Evolutionary conservation across 2,888 invertebrate species (phyloP), one percentile per base, ranked within the genome.

Genomic region (Xestia xanthographa): DNA sequence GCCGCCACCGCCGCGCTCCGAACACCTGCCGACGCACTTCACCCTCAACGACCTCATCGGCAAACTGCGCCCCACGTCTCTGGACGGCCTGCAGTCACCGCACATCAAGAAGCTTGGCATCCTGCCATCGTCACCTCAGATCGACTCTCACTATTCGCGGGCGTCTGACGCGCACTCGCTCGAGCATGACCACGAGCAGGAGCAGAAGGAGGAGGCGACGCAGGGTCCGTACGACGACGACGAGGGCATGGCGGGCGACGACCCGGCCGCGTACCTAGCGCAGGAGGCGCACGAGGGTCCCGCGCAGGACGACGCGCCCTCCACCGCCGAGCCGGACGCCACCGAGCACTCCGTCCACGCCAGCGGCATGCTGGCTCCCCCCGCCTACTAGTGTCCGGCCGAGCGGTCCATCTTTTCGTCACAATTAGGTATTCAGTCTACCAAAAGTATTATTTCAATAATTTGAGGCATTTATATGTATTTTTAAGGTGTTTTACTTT

Each of bases 161-260:
- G 96, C 96, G 62, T 90, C 96, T 5, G 96, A 96, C 82, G 95
- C 96, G 43, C 96, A 96, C 73, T 89, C 94, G 68, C 95, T 95
- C 85, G 95, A 95, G 63, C 95, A 95, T 85, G 95, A 95, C 53
- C 94, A 95, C 80, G 95, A 95, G 83, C 93, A 94, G 80, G 94
- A 94, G 79, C 94, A 94, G 79, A 95, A 95, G 83, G 97, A 96
- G 89, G 94, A 95, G 84, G 92, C 95, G 77, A 97, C 97, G 66
- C 97, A 97, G 89, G 97, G 97, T 22, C 97, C 97, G 4, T 97
- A 97, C 90, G 97, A 97, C 89, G 97, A 95, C 86, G 92, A 95
- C 80, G 95, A 95, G 81, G 96, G 97, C 83, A 96, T 97, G 96
- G 95, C 94, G 82, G 97, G 97, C 74, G 97, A 97, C 88, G 97